phyloP scores from a whole-genome alignment of 2,797 vertebrate genomes.

The Acanthurus leucopareius region DNA sequence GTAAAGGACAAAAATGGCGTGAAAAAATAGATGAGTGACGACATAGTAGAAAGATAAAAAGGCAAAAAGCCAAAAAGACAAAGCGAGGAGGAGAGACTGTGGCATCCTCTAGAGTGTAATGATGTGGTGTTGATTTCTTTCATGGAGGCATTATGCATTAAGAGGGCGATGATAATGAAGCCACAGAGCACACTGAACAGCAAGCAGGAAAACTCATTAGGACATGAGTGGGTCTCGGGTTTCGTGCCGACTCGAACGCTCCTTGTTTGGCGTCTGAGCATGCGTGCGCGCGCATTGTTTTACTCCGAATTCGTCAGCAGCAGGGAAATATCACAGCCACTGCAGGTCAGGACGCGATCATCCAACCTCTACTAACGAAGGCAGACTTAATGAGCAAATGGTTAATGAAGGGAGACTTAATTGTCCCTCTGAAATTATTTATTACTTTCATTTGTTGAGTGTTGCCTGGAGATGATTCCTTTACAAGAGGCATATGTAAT shows the following conservation, averaged over 20 bases:
- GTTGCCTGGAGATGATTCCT: conserved; percentile 71
- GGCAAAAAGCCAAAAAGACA: conserved; percentile 22
- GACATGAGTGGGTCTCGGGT: conserved; percentile 46
- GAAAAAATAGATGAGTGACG: background rate
- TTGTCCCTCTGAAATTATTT: conserved; percentile 75
- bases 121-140: conserved; percentile 77
- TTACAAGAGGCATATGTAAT: conserved; percentile 36
- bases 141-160: conserved; percentile 68
- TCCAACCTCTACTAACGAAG: conserved; percentile 73
- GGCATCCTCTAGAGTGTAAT: conserved; percentile 64
- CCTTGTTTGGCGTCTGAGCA: conserved; percentile 5
- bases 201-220: conserved; percentile 73
- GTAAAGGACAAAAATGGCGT: conserved; percentile 8
- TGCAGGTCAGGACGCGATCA: conserved; percentile 51
- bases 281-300: background rate
- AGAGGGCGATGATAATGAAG: conserved; percentile 76
- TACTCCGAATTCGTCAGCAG: conserved; percentile 14
- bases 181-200: conserved; percentile 57
- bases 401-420: conserved; percentile 75
- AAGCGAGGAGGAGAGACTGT: conserved; percentile 8
- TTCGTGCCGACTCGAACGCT: conserved; percentile 36
- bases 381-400: conserved; percentile 75
- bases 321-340: conserved; percentile 20
- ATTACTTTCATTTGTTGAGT: conserved; percentile 69
- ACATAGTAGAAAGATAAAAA: conserved; percentile 1